Base-by-base conservation (phyloP, 2,113 vertebrate species). In the Nipponia nippon region DNA sequence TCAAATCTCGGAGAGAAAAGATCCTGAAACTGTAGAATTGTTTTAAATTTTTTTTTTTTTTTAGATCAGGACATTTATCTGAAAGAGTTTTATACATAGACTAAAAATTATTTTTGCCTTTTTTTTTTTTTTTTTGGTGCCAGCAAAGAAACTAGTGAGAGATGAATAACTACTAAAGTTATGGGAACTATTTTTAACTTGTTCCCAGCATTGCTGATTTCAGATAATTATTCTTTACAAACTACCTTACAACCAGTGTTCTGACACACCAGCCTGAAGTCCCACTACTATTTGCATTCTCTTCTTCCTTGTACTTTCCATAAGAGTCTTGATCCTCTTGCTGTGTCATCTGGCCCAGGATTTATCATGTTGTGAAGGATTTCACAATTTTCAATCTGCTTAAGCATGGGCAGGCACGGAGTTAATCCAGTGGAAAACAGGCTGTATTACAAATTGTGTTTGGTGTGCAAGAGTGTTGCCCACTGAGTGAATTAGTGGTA, bases 371-470 rank as follows among this genome's bases (percentile, higher is more conserved):
- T 63, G 49, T 96, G 88, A 92, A 87, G 75, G 82, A 95, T 96
- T 96, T 97, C 72, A 92, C 87, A 94, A 96, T 95, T 91, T 96
- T 96, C 94, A 96, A 71, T 93, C 95, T 95, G 44, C 42, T 97
- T 96, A 96, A 95, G 87, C 83, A 56, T 77, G 73, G 92, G 59
- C 49, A 89, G 91, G 72, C 87, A 87, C 1, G 1, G 72, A 32
- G 9, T 97, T 97, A 97, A 89, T 96, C 63, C 88, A 62, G 93
- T 92, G 82, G 90, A 94, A 89, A 95, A 73, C 92, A 94, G 75
- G 27, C 75, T 95, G 8, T 65, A 26, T 65, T 95, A 40, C 66
- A 95, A 83, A 90, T 50, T 26, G 59, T 66, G 47, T 79, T 95
- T 93, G 62, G 73, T 3, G 2, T 50, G 77, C 67, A 36, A 56